Base-by-base conservation (phyloP, 2,888 invertebrate species). In the Sphecodes monilicornis region DNA sequence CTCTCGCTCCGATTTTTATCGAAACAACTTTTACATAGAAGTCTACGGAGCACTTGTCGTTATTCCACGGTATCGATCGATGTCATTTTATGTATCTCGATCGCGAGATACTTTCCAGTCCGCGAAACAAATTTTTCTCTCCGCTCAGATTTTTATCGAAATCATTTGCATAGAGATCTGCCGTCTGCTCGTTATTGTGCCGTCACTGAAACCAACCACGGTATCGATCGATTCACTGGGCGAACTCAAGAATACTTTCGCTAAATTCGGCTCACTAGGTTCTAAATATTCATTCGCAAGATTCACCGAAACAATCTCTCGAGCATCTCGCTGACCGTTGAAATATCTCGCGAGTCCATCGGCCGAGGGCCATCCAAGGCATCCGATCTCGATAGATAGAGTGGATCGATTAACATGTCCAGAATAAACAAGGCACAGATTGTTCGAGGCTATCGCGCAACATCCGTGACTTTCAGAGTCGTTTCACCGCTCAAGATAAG, bases 401-500 rank as follows among this genome's bases (percentile, higher is more conserved):
- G 50, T n/a, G 66, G 64, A 60, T 60, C 57, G 29, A 60, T 60
- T 2, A 6, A 2, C 29, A 16, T 57, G 26, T 64, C 29, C 39
- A 0, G 29, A 78, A 50, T 13, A 50, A 1, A 64, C 46, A 32
- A n/a, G 46, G 16, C 36, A 46, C 5, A 39, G 72, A 82, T 76
- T 76, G 76, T 69, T 50, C 39, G 22, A 22, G 16, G 13, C 50
- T 29, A 43, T 11, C 29, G 41, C 50, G 32, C 16, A 57, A 50
- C 64, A 75, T 66, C 71, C 83, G 39, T 22, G 73, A 54, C 73
- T 10, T 76, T 73, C 50, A 18, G 73, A 82, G 32, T 26, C 60
- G 80, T 74, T 82, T 50, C 70, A 43, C 26, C 26, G 11, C 32
- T 64, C 11, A 11, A 60, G 83, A 84, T 77, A 82, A 32, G 39